A percentile compares a stretch with the other conserved stretches of the same genome.
These are phyloP conservation scores for Leucophenga varia DNA, from an alignment of 1,140 invertebrate species.

Conservation along the genomic window DNA sequence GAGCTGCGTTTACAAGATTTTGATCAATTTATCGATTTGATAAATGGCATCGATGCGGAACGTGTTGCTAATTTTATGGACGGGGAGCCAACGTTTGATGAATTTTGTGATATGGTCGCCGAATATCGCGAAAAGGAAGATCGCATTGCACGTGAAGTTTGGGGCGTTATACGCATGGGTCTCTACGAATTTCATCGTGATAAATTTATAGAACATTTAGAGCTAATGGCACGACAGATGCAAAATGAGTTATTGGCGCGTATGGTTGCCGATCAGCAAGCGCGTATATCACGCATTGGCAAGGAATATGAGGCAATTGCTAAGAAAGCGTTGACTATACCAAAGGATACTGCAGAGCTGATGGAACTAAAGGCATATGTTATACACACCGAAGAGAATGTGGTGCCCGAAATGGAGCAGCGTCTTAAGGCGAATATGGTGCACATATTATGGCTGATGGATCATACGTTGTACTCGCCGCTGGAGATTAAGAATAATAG, in stretches of 20 bases:
- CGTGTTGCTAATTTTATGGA: slow-evolving; percentile 71
- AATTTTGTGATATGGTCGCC: slow-evolving; percentile 66
- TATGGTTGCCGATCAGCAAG: slow-evolving; percentile 80
- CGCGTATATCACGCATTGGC: slow-evolving; percentile 69
- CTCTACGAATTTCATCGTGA: slow-evolving; percentile 84
- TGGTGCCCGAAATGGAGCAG: slow-evolving; percentile 74
- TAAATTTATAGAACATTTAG: slow-evolving; percentile 75
- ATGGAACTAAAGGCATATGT: slow-evolving; percentile 82
- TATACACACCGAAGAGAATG: slow-evolving; percentile 67
- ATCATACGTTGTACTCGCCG: slow-evolving; percentile 75
- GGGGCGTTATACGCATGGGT: slow-evolving; percentile 72
- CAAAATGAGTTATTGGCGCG: slow-evolving; percentile 70
- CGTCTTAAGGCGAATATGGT: slow-evolving; percentile 61
- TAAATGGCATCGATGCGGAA: slow-evolving; percentile 69
- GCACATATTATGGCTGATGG: slow-evolving; percentile 63
- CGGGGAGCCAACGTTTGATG: slow-evolving; percentile 67
- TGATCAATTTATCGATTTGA: slow-evolving; percentile 77
- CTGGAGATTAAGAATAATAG: slow-evolving; percentile 86
- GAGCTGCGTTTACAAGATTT: slow-evolving; percentile 73
- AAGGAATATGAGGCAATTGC: slow-evolving; percentile 84
- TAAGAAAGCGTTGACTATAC: slow-evolving; percentile 74
- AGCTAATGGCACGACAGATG: slow-evolving; percentile 67
- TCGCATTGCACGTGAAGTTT: slow-evolving; percentile 66
- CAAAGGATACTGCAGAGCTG: slow-evolving; percentile 79
- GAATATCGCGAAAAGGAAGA: slow-evolving; percentile 67